Base-by-base conservation (phyloP, 2,113 vertebrate species). In the Chrysochloris asiatica region DNA sequence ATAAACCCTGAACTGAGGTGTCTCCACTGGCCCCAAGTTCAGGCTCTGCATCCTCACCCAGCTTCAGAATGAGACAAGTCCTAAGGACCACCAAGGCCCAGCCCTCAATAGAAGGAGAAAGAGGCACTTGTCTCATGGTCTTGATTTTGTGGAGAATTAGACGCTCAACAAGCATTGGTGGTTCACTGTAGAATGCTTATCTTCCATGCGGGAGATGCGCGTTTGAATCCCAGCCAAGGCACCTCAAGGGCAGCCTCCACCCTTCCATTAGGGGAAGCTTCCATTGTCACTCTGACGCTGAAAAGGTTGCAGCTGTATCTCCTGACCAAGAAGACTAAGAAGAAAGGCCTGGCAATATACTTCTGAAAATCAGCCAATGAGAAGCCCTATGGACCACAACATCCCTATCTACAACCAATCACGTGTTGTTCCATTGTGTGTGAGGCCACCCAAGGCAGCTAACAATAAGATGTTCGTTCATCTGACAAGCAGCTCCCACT, bases 1-100 rank as follows among this genome's bases (percentile, higher is more conserved):
- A 3, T 48, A 33, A 21, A 26, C 30, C 10, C 2, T 0, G 4
- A 11, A 14, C 19, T 10, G 45, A 3, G 9, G 5, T 8, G 36
- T 13, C 65, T 33, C 10, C 54, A 30, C 63, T 45, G 6, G 43
- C 43, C 11, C 16, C 3, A 4, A 1, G 41, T 24, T 43, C 33
- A 33, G 61, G 47, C 69, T n/a, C 54, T 21, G 24, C 38, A 0
- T 63, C 72, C n/a, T 10, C 21, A 38, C 47, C 52, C 3, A 0
- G 10, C 41, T 4, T 2, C 4, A 47, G 4, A 36, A 67, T 16
- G 33, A 30, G 63, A 67, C 63, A n/a, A 13, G 14, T 12, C 63
- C 9, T 3, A 3, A 47, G 47, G 26, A 67, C 22, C 38, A 1
- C 17, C 36, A n/a, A 48, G 63, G 36, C 63, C 36, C n/a, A 47